phyloP scores from a whole-genome alignment of 1,140 invertebrate species.

The Micrasema minimum region DNA sequence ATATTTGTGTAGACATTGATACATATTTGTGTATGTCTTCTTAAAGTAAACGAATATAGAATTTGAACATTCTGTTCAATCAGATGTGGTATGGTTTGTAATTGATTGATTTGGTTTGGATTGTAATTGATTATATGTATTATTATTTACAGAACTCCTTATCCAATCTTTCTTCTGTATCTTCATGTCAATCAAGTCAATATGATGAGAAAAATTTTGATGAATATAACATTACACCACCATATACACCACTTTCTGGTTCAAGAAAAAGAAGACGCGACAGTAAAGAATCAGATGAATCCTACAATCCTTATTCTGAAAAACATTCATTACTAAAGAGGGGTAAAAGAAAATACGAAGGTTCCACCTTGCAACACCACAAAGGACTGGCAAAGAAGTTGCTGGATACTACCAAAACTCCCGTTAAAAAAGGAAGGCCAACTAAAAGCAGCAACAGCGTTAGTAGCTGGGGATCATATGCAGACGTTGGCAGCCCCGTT shows the following conservation, averaged over 20 bases:
- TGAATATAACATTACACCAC: constrained; percentile 40
- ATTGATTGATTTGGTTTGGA: too few species aligned
- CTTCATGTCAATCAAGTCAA: constrained; percentile 4
- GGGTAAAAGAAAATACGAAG: constrained; percentile 12
- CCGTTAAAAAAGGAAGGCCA: constrained; percentile 37
- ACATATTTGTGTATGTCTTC: too few species aligned
- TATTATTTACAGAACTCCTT: constrained; percentile 3
- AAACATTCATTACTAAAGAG: not conserved
- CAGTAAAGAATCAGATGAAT: constrained; percentile 43
- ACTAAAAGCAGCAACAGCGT: constrained; percentile 40
- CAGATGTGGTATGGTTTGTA: too few species aligned
- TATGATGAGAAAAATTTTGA: not conserved
- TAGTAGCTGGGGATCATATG: constrained; percentile 35
- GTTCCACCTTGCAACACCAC: not conserved
- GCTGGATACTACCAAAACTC: not conserved
- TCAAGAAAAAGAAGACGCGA: constrained; percentile 39
- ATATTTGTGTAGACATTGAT: too few species aligned
- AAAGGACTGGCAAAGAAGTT: constrained; percentile 13
- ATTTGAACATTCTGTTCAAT: too few species aligned
- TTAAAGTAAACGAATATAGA: too few species aligned
- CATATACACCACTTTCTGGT: constrained; percentile 41
- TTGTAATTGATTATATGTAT: too few species aligned
- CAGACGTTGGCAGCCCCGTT: constrained; percentile 57
- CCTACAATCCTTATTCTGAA: constrained; percentile 41
- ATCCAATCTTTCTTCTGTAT: constrained; percentile 1